A percentile compares a stretch with the other conserved stretches of the same genome.
These are phyloP conservation scores for Drosophila ustulata DNA, from an alignment of 2,888 invertebrate species.

Conservation along the genomic window DNA sequence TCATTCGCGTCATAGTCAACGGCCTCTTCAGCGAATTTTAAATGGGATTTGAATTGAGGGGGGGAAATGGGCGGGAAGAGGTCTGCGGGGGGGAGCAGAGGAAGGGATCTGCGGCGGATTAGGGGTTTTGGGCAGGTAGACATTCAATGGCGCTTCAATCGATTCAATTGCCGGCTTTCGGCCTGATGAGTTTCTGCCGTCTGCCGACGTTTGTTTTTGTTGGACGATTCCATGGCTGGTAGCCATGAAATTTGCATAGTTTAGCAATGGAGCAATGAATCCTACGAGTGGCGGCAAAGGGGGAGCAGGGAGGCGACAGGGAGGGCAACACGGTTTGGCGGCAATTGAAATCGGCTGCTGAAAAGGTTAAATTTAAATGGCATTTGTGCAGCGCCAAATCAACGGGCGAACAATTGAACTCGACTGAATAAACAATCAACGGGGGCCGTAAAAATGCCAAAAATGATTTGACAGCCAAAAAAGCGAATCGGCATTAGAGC, in stretches of 20 bases:
- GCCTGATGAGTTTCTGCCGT: conserved; percentile 45
- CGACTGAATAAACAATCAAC: conserved; percentile 61
- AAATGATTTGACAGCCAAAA: conserved; percentile 47
- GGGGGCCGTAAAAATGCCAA: conserved; percentile 37
- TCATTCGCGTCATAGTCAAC: conserved; percentile 36
- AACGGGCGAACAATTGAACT: conserved; percentile 61
- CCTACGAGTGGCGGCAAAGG: neutral
- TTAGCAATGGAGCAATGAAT: conserved; percentile 22
- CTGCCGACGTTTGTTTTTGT: conserved; percentile 2
- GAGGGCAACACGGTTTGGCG: conserved; percentile 13
- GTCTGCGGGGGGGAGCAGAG: neutral
- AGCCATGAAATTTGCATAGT: conserved; percentile 79
- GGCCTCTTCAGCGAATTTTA: conserved; percentile 40
- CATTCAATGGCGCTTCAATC: conserved; percentile 65
- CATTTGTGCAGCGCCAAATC: conserved; percentile 75
- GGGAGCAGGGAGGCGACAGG: neutral
- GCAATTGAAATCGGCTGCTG: conserved; percentile 50
- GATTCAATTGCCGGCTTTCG: conserved; percentile 59
- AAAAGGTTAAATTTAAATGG: conserved; percentile 78
- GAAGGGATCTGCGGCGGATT: conserved; percentile 10
- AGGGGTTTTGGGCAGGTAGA: conserved; percentile 62
- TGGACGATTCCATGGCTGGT: conserved; percentile 32
- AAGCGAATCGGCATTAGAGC: neutral
- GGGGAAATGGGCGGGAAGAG: conserved; percentile 20
- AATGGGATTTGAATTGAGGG: conserved; percentile 46